Evolutionary conservation across 2,113 vertebrate genomes (phyloP).

Genomic region (Oreochromis aureus): DNA sequence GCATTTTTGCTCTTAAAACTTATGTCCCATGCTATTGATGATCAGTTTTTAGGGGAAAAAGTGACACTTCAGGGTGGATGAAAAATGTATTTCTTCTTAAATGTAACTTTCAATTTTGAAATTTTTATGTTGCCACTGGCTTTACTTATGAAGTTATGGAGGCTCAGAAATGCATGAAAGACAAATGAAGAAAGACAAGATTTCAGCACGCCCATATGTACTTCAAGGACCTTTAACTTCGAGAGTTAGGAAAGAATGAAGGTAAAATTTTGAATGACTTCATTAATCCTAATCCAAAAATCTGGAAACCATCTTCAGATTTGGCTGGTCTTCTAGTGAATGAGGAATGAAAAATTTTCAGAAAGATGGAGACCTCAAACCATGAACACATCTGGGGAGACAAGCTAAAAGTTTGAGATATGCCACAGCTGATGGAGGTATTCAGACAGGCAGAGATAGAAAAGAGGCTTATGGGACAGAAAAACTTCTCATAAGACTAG

Average conservation of each 20-base stretch:
- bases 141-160: not conserved
- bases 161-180: not conserved
- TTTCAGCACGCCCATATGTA: not conserved
- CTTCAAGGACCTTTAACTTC: not conserved
- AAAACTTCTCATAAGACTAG: not conserved
- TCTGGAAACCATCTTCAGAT: not conserved
- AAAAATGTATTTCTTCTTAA: not conserved
- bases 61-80: not conserved
- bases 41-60: rapidly evolving
- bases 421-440: not conserved
- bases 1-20: not conserved
- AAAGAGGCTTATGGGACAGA: not conserved
- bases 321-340: not conserved
- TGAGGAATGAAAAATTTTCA: rapidly evolving
- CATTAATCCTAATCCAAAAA: not conserved
- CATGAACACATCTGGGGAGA: not conserved
- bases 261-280: not conserved
- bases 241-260: not conserved
- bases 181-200: not conserved
- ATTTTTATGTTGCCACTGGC: not conserved
- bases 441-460: not conserved
- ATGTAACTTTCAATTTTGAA: not conserved
- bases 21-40: not conserved
- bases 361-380: not conserved
- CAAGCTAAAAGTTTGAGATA: not conserved